Percentiles rank a stretch among this genome's conserved stretches.
Conservation (phyloP, 2,888 invertebrate genomes). For the Endotricha flammealis region DNA sequence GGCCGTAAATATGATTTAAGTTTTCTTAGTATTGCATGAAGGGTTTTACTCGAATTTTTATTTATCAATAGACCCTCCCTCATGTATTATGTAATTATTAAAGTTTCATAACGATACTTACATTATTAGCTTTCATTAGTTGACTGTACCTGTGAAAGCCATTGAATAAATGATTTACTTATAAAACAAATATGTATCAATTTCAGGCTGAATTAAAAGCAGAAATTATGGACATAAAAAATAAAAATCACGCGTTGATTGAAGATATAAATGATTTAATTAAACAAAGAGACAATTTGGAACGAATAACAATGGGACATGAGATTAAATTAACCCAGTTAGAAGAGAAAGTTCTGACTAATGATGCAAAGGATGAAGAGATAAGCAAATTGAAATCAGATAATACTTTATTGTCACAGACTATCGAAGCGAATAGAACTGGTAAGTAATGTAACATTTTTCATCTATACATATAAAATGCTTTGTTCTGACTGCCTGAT, state of each 20-base stretch:
- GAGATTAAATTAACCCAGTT: neutral
- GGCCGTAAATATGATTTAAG: too few species aligned
- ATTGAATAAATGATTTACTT: too few species aligned
- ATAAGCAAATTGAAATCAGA: slow-evolving; percentile 23
- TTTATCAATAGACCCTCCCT: too few species aligned
- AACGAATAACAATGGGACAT: slow-evolving; percentile 2
- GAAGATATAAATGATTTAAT: slow-evolving; percentile 26
- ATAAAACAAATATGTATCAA: too few species aligned
- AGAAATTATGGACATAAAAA: slow-evolving; percentile 25
- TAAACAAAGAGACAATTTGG: slow-evolving; percentile 13
- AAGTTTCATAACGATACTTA: too few species aligned
- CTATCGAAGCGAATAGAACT: slow-evolving; percentile 35
- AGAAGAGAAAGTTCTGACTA: slow-evolving; percentile 14
- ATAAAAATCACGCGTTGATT: slow-evolving; percentile 21
- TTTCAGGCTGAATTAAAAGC: slow-evolving; percentile 30
- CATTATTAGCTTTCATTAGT: too few species aligned
- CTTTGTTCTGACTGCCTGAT: too few species aligned
- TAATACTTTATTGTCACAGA: slow-evolving; percentile 23
- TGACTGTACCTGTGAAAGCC: too few species aligned
- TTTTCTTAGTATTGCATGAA: too few species aligned
- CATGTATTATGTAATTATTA: too few species aligned
- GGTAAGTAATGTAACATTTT: slow-evolving; percentile 27
- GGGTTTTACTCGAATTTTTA: too few species aligned
- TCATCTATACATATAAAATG: neutral
- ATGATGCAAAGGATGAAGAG: slow-evolving; percentile 39